These are phyloP conservation scores for Camarhynchus parvulus DNA, from an alignment of 2,113 vertebrate genomes.

Conservation along the genomic window DNA sequence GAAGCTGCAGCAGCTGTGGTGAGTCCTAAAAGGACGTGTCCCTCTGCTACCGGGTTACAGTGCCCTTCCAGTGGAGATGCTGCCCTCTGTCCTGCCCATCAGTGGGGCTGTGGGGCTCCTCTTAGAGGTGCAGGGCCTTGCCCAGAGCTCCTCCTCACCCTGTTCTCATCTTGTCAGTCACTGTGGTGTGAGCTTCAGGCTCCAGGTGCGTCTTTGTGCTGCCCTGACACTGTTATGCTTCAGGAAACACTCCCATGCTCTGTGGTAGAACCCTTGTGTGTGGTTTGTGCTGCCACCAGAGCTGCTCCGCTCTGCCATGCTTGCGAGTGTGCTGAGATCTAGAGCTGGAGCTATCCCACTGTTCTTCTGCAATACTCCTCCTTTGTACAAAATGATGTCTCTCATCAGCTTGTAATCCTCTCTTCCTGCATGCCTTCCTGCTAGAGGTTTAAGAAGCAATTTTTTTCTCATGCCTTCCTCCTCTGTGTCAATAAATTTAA, in stretches of 20 bases:
- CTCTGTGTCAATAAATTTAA: not conserved
- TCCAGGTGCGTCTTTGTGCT: not conserved
- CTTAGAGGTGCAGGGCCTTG: no score
- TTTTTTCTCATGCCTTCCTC: not conserved
- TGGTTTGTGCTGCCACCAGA: no score
- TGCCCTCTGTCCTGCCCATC: not conserved
- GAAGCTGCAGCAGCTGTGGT: no score
- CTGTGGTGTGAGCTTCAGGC: not conserved
- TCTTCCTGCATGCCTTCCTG: not conserved
- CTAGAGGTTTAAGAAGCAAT: not conserved
- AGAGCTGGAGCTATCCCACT: not conserved
- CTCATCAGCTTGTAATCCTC: not conserved
- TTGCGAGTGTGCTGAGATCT: rapidly evolving
- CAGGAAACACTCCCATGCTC: not conserved
- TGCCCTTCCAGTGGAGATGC: not conserved
- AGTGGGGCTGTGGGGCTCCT: rapidly evolving
- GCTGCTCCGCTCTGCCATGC: rapidly evolving
- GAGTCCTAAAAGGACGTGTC: rapidly evolving
- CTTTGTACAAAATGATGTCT: not conserved
- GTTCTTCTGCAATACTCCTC: not conserved
- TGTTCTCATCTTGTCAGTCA: not conserved
- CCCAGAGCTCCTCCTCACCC: not conserved
- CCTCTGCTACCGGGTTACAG: not conserved
- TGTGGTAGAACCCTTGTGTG: rapidly evolving
- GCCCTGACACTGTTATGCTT: not conserved